phyloP scores from a whole-genome alignment of 2,888 invertebrate species.

The Polyommatus icarus region DNA sequence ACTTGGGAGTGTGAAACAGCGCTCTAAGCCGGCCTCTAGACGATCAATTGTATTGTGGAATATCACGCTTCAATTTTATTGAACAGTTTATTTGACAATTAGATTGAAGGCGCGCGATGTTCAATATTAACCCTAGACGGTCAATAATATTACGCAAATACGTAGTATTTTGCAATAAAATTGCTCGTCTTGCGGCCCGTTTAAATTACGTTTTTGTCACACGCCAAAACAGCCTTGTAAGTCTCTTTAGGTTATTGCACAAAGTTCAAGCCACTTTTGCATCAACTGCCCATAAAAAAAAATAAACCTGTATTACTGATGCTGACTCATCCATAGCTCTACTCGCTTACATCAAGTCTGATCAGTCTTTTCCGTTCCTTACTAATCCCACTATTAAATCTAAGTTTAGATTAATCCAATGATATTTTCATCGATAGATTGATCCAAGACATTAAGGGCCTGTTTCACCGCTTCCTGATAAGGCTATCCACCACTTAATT shows the following conservation, averaged over 20 bases:
- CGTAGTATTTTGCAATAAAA: no score
- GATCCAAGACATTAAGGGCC: conserved; percentile 23
- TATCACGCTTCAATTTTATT: no score
- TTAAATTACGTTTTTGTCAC: not conserved
- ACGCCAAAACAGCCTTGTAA: not conserved
- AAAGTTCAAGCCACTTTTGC: conserved; percentile 4
- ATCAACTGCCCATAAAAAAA: not conserved
- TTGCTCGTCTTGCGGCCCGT: no score
- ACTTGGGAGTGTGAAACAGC: no score
- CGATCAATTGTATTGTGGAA: no score
- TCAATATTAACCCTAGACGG: no score
- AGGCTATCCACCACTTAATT: no score
- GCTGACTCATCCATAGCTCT: conserved; percentile 28
- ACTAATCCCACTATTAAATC: conserved; percentile 23
- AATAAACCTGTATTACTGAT: not conserved
- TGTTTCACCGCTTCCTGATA: no score
- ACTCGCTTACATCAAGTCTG: conserved; percentile 28
- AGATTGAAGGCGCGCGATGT: no score
- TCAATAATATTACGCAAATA: no score
- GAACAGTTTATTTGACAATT: no score
- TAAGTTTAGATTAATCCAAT: conserved; percentile 16
- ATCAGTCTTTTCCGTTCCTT: conserved; percentile 29
- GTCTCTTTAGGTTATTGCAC: not conserved
- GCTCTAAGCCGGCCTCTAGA: no score
- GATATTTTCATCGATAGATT: conserved; percentile 8